Evolutionary conservation across 2,797 vertebrate genomes (phyloP).

Genomic region (Corythornis leucogaster): DNA sequence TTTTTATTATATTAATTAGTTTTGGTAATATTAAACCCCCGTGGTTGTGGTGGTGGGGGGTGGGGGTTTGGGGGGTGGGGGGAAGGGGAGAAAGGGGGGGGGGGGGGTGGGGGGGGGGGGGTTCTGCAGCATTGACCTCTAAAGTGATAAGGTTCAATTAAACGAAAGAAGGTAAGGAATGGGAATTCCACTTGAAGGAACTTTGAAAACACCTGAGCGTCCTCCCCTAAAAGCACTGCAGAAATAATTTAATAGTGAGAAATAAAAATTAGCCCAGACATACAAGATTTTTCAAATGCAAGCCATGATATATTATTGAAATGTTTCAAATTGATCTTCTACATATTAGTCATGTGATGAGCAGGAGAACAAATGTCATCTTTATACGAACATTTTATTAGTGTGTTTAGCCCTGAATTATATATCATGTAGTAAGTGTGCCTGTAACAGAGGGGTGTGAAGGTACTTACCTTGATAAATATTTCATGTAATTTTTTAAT

Average conservation of each 20-base stretch:
- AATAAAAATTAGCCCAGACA: slow-evolving; percentile 19
- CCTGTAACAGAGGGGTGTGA: background rate
- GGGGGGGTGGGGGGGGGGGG: fast-evolving
- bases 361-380: background rate
- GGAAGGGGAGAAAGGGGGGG: too few relatives aligned
- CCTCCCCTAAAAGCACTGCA: background rate
- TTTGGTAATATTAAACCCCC: too few relatives aligned
- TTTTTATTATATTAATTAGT: too few relatives aligned
- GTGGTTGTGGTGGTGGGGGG: too few relatives aligned
- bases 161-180: background rate
- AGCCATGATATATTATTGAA: background rate
- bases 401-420: background rate
- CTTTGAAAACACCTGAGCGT: slow-evolving; percentile 11
- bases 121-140: background rate
- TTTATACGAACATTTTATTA: background rate
- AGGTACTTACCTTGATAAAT: background rate
- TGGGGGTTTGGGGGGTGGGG: too few relatives aligned
- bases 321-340: background rate
- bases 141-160: background rate
- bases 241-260: background rate
- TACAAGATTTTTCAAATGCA: background rate
- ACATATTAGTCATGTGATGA: background rate
- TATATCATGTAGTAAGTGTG: background rate
- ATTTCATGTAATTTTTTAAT: background rate
- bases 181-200: slow-evolving; percentile 1